These are phyloP conservation scores for Mechanitis messenoides DNA, from an alignment of 2,888 invertebrate genomes.

Conservation along the genomic window DNA sequence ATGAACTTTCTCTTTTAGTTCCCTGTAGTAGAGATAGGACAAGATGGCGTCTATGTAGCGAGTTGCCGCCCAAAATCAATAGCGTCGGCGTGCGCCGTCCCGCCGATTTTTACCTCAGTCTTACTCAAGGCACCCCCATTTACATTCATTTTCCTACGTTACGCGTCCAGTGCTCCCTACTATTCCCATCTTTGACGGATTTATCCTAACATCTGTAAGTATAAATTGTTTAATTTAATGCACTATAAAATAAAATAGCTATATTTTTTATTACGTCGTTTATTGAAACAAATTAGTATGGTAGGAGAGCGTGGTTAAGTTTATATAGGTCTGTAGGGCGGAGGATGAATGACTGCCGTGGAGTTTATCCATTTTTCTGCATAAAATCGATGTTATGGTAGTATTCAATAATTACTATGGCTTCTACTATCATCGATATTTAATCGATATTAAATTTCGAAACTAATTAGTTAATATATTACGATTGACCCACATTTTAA, in stretches of 20 bases:
- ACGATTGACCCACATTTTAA: constrained; percentile 1
- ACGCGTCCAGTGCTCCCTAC: constrained; percentile 56
- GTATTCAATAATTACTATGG: neutral
- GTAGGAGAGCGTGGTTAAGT: constrained; percentile 35
- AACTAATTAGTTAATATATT: neutral
- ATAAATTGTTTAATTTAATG: constrained; percentile 14
- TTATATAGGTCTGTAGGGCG: constrained; percentile 52
- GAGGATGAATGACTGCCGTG: constrained; percentile 41
- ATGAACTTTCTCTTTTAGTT: constrained; percentile 25
- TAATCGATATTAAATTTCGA: neutral
- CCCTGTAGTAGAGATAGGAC: constrained; percentile 18
- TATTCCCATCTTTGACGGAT: constrained; percentile 43
- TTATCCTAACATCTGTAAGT: constrained; percentile 53
- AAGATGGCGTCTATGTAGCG: constrained; percentile 47
- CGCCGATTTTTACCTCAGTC: constrained; percentile 59
- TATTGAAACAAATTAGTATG: constrained; percentile 32
- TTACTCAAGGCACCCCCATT: constrained; percentile 57
- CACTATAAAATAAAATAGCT: constrained; percentile 6
- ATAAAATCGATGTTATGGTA: neutral
- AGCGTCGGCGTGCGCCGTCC: constrained; percentile 61
- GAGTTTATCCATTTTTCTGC: constrained; percentile 17
- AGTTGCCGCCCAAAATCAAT: constrained; percentile 73
- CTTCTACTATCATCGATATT: neutral
- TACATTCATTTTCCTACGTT: constrained; percentile 52
- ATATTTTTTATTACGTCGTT: constrained; percentile 23